Conservation (phyloP, 2,797 vertebrate genomes). For the Bovichtus diacanthus region DNA sequence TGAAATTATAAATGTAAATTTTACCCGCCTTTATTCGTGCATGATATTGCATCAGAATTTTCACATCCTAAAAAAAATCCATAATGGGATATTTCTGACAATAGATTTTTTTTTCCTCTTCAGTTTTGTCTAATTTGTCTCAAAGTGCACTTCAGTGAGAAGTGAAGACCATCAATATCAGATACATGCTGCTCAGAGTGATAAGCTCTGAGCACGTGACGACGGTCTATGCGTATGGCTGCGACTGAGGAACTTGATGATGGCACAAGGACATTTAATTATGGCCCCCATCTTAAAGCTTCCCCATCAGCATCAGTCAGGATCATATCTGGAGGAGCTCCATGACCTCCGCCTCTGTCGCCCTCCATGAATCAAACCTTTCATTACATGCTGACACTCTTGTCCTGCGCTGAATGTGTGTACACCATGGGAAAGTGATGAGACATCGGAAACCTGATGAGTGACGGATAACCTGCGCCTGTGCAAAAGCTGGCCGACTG, state of each 20-base stretch:
- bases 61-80: conserved; percentile 58
- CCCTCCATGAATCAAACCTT: conserved; percentile 83
- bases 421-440: conserved; percentile 74
- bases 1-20: conserved; percentile 77
- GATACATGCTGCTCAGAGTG: conserved; percentile 19
- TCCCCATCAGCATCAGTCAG: conserved; percentile 77
- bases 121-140: conserved; percentile 35
- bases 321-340: conserved; percentile 79
- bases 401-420: conserved; percentile 58
- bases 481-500: conserved; percentile 51
- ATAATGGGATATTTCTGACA: conserved; percentile 65
- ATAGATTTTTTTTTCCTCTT: conserved; percentile 41
- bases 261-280: conserved; percentile 73
- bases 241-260: conserved; percentile 48
- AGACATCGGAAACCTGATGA: conserved; percentile 71
- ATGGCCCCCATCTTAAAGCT: conserved; percentile 67
- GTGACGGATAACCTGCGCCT: conserved; percentile 75
- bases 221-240: conserved; percentile 14
- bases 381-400: conserved; percentile 77
- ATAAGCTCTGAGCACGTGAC: conserved; percentile 13
- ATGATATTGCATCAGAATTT: conserved; percentile 70
- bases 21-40: conserved; percentile 73
- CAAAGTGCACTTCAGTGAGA: conserved; percentile 29
- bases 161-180: conserved; percentile 21
- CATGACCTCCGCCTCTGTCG: conserved; percentile 79